A percentile compares a stretch with the other conserved stretches of the same genome.
These are phyloP conservation scores for Rhagonycha fulva DNA, from an alignment of 2,888 invertebrate genomes.

Conservation along the genomic window DNA sequence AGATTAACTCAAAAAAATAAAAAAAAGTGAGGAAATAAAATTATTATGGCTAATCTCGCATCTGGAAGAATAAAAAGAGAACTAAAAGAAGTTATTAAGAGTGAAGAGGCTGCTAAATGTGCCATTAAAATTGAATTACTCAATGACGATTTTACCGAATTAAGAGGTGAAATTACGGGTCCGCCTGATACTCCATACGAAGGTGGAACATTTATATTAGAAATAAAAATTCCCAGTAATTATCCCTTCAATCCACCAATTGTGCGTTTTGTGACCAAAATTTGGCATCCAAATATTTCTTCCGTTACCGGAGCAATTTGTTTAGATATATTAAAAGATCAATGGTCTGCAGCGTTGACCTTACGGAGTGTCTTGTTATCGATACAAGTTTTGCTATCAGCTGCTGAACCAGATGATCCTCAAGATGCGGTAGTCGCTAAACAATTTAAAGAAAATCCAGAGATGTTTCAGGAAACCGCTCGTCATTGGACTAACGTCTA, in stretches of 20 bases:
- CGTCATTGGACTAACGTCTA: constrained; percentile 96
- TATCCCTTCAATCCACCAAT: constrained; percentile 99
- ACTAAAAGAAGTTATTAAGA: constrained; percentile 97
- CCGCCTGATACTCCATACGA: constrained; percentile 99
- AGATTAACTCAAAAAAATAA: not conserved
- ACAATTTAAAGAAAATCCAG: constrained; percentile 89
- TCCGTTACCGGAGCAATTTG: constrained; percentile 98
- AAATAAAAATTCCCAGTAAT: constrained; percentile 97
- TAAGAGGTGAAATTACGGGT: constrained; percentile 94
- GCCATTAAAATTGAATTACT: constrained; percentile 87
- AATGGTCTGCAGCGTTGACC: constrained; percentile 97
- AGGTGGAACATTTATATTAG: constrained; percentile 90
- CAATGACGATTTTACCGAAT: constrained; percentile 88
- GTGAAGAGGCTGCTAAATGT: constrained; percentile 92
- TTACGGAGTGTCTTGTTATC: constrained; percentile 93
- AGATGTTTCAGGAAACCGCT: constrained; percentile 89
- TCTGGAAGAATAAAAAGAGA: constrained; percentile 95
- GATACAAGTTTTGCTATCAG: constrained; percentile 90
- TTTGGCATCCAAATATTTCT: constrained; percentile 99
- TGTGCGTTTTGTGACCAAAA: constrained; percentile 96
- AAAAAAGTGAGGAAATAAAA: constrained; percentile 34
- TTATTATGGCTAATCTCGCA: constrained; percentile 89
- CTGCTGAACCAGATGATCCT: constrained; percentile 92
- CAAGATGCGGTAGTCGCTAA: constrained; percentile 97
- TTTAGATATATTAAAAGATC: constrained; percentile 96